Conservation (phyloP, 1,140 invertebrate genomes). For the Tribolium castaneum region DNA sequence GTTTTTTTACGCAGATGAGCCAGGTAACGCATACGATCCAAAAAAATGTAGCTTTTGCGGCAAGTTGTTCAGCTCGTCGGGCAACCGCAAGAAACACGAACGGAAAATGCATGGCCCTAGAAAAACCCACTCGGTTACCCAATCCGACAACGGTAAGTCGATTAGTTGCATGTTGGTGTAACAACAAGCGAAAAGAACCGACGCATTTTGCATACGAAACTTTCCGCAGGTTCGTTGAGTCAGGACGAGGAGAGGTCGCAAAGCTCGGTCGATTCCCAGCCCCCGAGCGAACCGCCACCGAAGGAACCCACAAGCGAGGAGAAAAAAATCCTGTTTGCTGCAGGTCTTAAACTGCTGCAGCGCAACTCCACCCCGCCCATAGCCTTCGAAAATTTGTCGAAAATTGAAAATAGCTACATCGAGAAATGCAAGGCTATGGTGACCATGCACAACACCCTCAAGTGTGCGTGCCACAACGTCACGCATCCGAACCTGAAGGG, state of each 20-base stretch:
- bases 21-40: neutral
- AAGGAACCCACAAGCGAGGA: slow-evolving; percentile 32
- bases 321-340: slow-evolving; percentile 59
- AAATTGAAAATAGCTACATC: slow-evolving; percentile 58
- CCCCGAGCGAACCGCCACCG: neutral
- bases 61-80: slow-evolving; percentile 51
- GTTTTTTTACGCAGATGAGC: slow-evolving; percentile 1
- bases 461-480: slow-evolving; percentile 59
- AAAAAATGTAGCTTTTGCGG: slow-evolving; percentile 48
- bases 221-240: slow-evolving; percentile 16
- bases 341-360: slow-evolving; percentile 56
- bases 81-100: slow-evolving; percentile 50
- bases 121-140: neutral
- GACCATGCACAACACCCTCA: slow-evolving; percentile 55
- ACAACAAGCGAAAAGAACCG: too few relatives aligned
- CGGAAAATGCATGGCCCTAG: slow-evolving; percentile 34
- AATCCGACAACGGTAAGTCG: slow-evolving; percentile 17
- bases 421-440: slow-evolving; percentile 60
- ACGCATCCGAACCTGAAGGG: slow-evolving; percentile 52
- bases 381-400: slow-evolving; percentile 51
- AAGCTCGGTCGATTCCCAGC: slow-evolving; percentile 18
- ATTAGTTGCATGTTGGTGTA: neutral
- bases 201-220: neutral
- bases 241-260: slow-evolving; percentile 36
- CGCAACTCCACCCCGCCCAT: slow-evolving; percentile 46